Conservation (phyloP, 2,797 vertebrate genomes). For the Gobionotothen gibberifrons region DNA sequence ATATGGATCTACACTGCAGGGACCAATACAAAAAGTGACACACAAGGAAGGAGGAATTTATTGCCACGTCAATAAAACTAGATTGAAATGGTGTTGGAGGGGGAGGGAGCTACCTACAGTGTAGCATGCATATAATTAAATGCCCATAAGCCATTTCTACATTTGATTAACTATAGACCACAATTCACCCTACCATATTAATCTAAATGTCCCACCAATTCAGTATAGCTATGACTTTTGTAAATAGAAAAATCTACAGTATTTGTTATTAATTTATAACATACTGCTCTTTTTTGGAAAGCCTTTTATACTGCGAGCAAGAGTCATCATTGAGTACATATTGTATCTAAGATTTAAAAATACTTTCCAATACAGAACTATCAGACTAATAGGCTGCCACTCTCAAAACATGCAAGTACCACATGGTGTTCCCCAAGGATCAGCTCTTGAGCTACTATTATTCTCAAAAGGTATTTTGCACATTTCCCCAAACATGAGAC, state of each 20-base stretch:
- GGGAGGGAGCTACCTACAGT: not conserved
- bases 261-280: not conserved
- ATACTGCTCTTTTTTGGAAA: not conserved
- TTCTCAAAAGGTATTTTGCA: too few species aligned
- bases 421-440: constrained; percentile 17
- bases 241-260: not conserved
- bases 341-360: not conserved
- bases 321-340: not conserved
- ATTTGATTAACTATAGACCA: not conserved
- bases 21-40: constrained; percentile 59
- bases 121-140: constrained; percentile 3
- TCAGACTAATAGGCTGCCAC: not conserved
- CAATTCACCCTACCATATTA: not conserved
- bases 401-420: too few species aligned
- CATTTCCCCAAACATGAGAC: not conserved
- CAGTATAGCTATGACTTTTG: not conserved
- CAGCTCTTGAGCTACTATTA: not conserved
- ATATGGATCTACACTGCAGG: constrained; percentile 24
- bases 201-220: not conserved
- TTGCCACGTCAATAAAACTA: constrained; percentile 51
- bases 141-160: not conserved
- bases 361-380: not conserved
- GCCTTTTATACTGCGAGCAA: not conserved
- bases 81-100: constrained; percentile 23
- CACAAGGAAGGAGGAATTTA: constrained; percentile 57